Evolutionary conservation across 2,888 invertebrate genomes (phyloP).

Genomic region (Parnassius smintheus): DNA sequence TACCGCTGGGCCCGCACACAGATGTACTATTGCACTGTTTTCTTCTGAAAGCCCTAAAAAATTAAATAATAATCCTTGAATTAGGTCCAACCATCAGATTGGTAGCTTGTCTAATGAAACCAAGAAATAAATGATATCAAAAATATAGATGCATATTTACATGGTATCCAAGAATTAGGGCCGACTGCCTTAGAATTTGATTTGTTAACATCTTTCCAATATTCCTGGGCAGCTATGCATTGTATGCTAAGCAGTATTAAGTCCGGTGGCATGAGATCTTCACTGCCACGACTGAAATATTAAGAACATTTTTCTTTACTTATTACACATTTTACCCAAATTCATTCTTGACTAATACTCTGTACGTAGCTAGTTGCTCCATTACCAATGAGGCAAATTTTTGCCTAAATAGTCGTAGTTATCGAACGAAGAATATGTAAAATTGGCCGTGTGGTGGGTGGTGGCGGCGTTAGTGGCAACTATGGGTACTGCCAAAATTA

Average conservation of each 20-base stretch:
- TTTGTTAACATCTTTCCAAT: constrained; percentile 54
- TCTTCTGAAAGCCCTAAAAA: constrained; percentile 64
- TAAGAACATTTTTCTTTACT: background rate
- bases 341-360: no score
- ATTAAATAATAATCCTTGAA: background rate
- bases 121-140: no score
- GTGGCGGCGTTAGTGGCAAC: no score
- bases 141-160: constrained; percentile 44
- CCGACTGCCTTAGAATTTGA: constrained; percentile 33
- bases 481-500: no score
- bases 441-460: no score
- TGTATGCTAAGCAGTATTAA: constrained; percentile 86
- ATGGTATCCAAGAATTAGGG: constrained; percentile 53
- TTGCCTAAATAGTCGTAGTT: no score
- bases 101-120: no score
- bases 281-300: constrained; percentile 83
- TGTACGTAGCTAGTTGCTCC: no score
- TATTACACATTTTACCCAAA: no score
- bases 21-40: constrained; percentile 67
- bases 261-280: constrained; percentile 87
- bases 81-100: no score
- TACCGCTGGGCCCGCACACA: constrained; percentile 54
- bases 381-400: no score
- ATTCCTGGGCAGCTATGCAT: constrained; percentile 75
- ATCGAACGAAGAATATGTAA: no score